Evolutionary conservation across 2,113 vertebrate genomes (phyloP).

Genomic region (Pygoscelis antarcticus): DNA sequence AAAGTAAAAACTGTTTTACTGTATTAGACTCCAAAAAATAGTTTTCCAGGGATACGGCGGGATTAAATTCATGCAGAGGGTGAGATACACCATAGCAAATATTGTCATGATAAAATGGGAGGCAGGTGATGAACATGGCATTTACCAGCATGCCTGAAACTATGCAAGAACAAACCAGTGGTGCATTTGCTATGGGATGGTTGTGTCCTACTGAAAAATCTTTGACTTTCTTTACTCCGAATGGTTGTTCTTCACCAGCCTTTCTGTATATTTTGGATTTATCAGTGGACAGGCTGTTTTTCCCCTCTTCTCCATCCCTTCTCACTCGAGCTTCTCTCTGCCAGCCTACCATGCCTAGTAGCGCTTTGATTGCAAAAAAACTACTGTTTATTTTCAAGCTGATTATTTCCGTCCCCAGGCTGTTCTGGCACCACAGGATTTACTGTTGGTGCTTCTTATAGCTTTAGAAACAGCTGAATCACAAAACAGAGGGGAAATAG

Average conservation of each 20-base stretch:
- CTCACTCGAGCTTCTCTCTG: rapidly evolving
- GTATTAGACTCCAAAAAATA: background rate
- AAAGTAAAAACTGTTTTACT: background rate
- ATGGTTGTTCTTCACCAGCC: background rate
- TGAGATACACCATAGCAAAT: background rate
- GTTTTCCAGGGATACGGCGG: background rate
- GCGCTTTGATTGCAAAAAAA: background rate
- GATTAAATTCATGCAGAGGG: background rate
- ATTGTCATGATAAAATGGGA: background rate
- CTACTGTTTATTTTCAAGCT: background rate
- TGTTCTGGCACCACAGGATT: background rate
- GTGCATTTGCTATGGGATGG: background rate
- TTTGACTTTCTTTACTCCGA: background rate
- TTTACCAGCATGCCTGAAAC: background rate
- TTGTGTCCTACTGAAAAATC: background rate
- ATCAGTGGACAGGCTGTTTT: background rate
- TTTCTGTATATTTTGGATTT: background rate
- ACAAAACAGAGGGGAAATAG: background rate
- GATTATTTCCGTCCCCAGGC: background rate
- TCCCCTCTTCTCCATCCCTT: background rate
- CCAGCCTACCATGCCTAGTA: background rate
- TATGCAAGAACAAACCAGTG: background rate
- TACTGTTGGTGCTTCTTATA: background rate
- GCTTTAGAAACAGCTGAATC: background rate
- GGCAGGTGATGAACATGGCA: rapidly evolving